Base-by-base conservation (phyloP, 2,888 invertebrate species). In the Scaptomyza reducta region DNA sequence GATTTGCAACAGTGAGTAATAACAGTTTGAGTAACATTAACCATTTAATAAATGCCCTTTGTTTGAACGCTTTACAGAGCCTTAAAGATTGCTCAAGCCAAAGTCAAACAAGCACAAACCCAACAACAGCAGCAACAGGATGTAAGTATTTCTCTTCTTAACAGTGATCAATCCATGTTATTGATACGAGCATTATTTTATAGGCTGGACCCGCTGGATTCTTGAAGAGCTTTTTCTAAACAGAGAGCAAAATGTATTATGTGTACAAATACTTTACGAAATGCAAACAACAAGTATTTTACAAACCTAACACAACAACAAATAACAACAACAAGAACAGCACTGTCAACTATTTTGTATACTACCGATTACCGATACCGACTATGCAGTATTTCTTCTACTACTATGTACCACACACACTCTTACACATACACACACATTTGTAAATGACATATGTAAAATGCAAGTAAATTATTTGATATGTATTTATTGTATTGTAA, bases 191-290 rank as follows among this genome's bases (percentile, higher is more conserved):
- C 10, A 14, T 35, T 35, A 9, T 31, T 14, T 76, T 78, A 53
- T 87, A 97, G 97, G 96, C 97, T 93, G 97, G 97, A 93, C 96
- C 97, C 92, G 96, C 97, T 93, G 96, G 96, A 93, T 97, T 97
- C 95, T 95, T 97, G 93, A 97, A 97, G 95, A 97, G 97, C 95
- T 96, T 97, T 94, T 97, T 97, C 95, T 97, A 97, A 55, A 59
- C 31, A 54, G 53, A 46, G 51, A 55, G 46, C 59, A 27, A 54
- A 54, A 50, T 51, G 58, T 22, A 64, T 40, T 64, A 64, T 51
- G 65, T 69, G 42, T 76, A 73, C 41, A 58, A 53, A 57, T 50
- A 71, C 44, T 45, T 44, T 22, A 41, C 16, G 7, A 9, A 11
- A 35, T 35, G 11, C 9, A 38, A 40, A 6, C 16, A 40, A 67